Conservation (phyloP, 1,140 invertebrate species). For the Arion vulgaris region DNA sequence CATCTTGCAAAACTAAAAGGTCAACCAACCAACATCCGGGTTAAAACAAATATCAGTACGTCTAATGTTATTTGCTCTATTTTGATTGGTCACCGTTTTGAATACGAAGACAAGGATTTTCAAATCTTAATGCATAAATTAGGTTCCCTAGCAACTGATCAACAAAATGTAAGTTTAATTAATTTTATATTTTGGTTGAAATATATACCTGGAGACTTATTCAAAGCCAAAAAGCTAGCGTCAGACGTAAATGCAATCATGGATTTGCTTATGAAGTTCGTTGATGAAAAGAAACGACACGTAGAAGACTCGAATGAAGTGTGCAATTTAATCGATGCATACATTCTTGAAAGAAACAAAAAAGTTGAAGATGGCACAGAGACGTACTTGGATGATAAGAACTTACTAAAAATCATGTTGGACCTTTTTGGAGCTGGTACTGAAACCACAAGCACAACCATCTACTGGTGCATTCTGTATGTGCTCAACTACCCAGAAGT, state of each 20-base stretch:
- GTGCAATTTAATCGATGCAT: constrained; percentile 47
- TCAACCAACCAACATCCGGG: constrained; percentile 35
- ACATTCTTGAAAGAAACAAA: constrained; percentile 43
- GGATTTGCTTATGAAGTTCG: neutral
- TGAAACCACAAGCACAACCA: constrained; percentile 87
- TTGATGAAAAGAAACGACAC: neutral
- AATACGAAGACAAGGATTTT: constrained; percentile 70
- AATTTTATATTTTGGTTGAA: constrained; percentile 45
- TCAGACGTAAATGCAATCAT: constrained; percentile 29
- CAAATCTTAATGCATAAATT: constrained; percentile 20
- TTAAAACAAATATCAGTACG: constrained; percentile 34
- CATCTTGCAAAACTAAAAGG: constrained; percentile 22
- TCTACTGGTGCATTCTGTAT: constrained; percentile 90
- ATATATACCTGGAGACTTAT: constrained; percentile 46
- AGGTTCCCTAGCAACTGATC: constrained; percentile 12
- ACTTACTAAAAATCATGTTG: constrained; percentile 32
- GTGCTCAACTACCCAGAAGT: constrained; percentile 83
- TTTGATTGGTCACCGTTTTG: constrained; percentile 54
- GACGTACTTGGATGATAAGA: constrained; percentile 16
- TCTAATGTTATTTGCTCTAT: constrained; percentile 53
- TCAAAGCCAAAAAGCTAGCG: constrained; percentile 39
- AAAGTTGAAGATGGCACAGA: constrained; percentile 3
- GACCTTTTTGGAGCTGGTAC: constrained; percentile 81
- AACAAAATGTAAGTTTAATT: constrained; percentile 14
- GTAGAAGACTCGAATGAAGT: constrained; percentile 29